phyloP scores from a whole-genome alignment of 2,113 vertebrate species.

The Ctenodactylus gundi region DNA sequence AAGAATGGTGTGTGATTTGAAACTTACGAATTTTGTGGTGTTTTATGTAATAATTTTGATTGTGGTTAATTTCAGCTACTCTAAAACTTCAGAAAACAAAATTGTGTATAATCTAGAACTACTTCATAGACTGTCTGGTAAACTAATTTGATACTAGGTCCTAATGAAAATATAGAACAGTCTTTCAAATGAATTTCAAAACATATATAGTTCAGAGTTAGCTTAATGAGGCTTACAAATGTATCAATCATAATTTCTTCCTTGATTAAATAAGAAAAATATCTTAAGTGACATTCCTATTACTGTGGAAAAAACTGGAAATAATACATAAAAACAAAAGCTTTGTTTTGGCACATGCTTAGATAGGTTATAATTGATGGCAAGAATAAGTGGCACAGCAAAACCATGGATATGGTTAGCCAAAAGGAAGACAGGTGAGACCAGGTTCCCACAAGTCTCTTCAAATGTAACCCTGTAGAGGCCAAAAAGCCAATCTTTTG shows the following conservation, averaged over 20 bases:
- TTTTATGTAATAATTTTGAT: not conserved
- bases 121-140: fast-evolving
- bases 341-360: not conserved
- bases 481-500: not conserved
- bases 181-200: not conserved
- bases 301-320: not conserved
- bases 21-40: not conserved
- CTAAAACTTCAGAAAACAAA: not conserved
- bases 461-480: not conserved
- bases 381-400: no score
- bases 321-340: not conserved
- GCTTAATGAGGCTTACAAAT: no score
- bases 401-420: no score
- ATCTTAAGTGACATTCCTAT: not conserved
- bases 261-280: not conserved
- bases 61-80: not conserved
- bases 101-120: fast-evolving
- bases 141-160: not conserved
- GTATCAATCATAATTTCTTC: not conserved
- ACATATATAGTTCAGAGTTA: not conserved
- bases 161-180: fast-evolving
- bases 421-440: not conserved
- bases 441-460: not conserved
- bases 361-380: not conserved
- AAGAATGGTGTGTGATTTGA: not conserved